Base-by-base conservation (phyloP, 2,888 invertebrate species). In the Tolmerus cingulatus region DNA sequence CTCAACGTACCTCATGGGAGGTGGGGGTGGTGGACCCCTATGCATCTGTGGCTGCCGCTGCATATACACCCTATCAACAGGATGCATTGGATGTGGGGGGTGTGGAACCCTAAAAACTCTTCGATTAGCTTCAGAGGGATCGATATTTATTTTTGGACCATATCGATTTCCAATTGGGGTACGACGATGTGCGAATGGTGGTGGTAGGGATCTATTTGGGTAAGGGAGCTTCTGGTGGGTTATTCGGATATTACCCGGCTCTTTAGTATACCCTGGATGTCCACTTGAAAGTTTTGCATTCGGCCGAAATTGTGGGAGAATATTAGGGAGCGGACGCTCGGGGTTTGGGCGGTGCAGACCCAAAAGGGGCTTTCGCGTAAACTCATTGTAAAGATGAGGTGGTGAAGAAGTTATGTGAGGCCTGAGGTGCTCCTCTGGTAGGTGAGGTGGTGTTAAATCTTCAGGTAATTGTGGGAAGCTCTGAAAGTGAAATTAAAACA, bases 261-360 rank as follows among this genome's bases (percentile, higher is more conserved):
- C 92, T 89, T 92, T 91, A 87, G 91, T 91, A 87, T 90, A 90
- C 23, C 90, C 89, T 0, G 91, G 89, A 87, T 92, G 91, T 0
- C 94, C 94, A 87, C 92, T 93, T 0, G 93, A 93, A 3, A 94
- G 91, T 89, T 95, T 94, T 1, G 95, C 94, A 89, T 95, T 95
- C 0, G 96, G 96, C 46, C 96, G 93, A 89, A 96, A 96, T 90
- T 96, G 96, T 0, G 96, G 96, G 34, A 96, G 91, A 90, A 96
- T 96, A 90, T 96, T 96, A 0, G 96, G 96, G 74, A 95, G 90
- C 87, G 92, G 90, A 0, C 90, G 90, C 86, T 91, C 91, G 3
- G 90, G 90, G 88, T 90, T 90, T 2, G 90, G 91, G 5, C 91
- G 90, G 40, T 89, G 89, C 66, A 90, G 90, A 27, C 90, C 90